A percentile compares a stretch with the other conserved stretches of the same genome.
Evolutionary conservation across 2,888 invertebrate species (phyloP).

Genomic region (Platycnemis pennipes): DNA sequence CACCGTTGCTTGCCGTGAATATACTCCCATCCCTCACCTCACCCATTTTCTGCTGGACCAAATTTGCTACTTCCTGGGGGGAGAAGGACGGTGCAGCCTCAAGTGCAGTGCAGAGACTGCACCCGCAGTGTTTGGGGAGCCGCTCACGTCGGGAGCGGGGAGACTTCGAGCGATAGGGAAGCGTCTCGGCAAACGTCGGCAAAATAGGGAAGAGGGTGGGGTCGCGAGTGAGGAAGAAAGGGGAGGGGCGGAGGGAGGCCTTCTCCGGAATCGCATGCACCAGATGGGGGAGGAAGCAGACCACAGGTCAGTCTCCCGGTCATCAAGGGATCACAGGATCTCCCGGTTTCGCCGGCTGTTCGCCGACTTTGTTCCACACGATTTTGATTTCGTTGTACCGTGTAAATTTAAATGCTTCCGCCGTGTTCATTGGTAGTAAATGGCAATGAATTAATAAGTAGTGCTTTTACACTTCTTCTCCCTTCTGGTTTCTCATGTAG

Average conservation of each 20-base stretch:
- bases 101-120: background rate
- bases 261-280: constrained; percentile 33
- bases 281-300: constrained; percentile 59
- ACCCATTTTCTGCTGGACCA: background rate
- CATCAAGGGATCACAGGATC: background rate
- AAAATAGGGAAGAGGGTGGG: constrained; percentile 62
- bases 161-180: background rate
- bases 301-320: constrained; percentile 37
- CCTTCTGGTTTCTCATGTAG: too few species aligned
- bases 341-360: background rate
- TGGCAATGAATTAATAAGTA: too few species aligned
- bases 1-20: background rate
- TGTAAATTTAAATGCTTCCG: too few species aligned
- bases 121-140: background rate
- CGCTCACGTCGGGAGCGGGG: background rate
- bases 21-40: background rate
- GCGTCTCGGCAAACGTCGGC: constrained; percentile 6
- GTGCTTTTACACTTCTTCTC: too few species aligned
- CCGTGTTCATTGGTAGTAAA: too few species aligned
- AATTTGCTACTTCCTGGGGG: background rate
- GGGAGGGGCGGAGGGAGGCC: constrained; percentile 44
- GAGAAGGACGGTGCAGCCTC: background rate
- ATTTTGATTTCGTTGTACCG: too few species aligned
- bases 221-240: constrained; percentile 45
- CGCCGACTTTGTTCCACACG: background rate